These are phyloP conservation scores for Cololabis saira DNA, from an alignment of 2,113 vertebrate species.

Conservation along the genomic window DNA sequence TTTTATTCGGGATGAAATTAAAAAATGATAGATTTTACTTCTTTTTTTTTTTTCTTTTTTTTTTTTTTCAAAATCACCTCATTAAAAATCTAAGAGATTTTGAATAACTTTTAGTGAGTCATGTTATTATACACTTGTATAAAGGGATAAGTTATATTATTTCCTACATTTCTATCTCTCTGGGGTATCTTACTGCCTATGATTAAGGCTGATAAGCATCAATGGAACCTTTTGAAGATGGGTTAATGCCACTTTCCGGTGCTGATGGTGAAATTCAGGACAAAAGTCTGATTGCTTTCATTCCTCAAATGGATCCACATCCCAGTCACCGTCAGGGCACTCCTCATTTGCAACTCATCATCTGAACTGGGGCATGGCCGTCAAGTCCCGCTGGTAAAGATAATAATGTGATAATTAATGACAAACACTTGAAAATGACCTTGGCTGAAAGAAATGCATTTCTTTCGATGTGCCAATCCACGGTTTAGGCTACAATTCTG, in stretches of 20 bases:
- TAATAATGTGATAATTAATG: slow-evolving; percentile 70
- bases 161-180: slow-evolving; percentile 30
- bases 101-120: too few relatives aligned
- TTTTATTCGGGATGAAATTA: too few relatives aligned
- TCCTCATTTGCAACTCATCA: slow-evolving; percentile 39
- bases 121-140: too few relatives aligned
- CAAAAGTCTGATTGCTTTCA: slow-evolving; percentile 36
- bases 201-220: slow-evolving; percentile 41
- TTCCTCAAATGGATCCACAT: slow-evolving; percentile 35
- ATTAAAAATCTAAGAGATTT: too few relatives aligned
- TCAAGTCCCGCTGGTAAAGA: slow-evolving; percentile 53
- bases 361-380: slow-evolving; percentile 21
- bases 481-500: slow-evolving; percentile 12
- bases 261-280: slow-evolving; percentile 45
- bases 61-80: too few relatives aligned
- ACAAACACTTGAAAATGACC: slow-evolving; percentile 46
- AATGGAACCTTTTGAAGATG: slow-evolving; percentile 37
- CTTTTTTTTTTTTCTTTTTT: too few relatives aligned
- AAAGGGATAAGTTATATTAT: slow-evolving; percentile 19
- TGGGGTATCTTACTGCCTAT: slow-evolving; percentile 8
- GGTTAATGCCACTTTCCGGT: slow-evolving; percentile 41
- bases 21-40: too few relatives aligned
- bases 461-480: slow-evolving; percentile 20
- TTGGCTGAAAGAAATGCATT: slow-evolving; percentile 50
- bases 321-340: slow-evolving; percentile 36